A percentile compares a stretch with the other conserved stretches of the same genome.
Conservation (phyloP, 2,113 vertebrate genomes). For the Spermophilus dauricus region DNA sequence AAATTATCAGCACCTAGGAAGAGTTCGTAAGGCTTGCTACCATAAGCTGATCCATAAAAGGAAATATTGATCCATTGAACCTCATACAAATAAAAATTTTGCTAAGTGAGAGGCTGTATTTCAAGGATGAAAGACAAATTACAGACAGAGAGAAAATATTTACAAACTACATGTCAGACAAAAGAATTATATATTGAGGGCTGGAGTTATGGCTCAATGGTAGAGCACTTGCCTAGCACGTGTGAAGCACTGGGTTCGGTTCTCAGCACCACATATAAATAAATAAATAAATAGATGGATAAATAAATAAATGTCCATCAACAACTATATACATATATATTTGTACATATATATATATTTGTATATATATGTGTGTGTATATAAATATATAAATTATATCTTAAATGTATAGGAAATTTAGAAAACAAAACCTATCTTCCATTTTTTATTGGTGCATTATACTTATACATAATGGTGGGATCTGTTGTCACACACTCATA, state of each 20-base stretch:
- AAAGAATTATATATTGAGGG: not conserved
- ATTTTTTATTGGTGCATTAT: no score
- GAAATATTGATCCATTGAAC: not conserved
- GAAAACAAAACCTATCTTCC: not conserved
- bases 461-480: no score
- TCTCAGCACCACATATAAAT: no score
- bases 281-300: no score
- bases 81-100: constrained; percentile 26
- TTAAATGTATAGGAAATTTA: not conserved
- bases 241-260: no score
- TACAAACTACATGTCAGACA: not conserved
- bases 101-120: not conserved
- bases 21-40: not conserved
- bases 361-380: no score
- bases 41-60: not conserved
- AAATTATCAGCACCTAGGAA: not conserved
- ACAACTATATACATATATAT: no score
- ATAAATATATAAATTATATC: not conserved
- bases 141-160: not conserved
- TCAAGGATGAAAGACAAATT: constrained; percentile 6
- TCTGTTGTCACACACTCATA: no score
- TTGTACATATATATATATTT: no score
- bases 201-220: no score
- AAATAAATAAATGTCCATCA: no score
- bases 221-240: no score